Evolutionary conservation across 2,113 vertebrate genomes (phyloP), one percentile per base, ranked within the genome.

Genomic region (Tympanuchus pallidicinctus): DNA sequence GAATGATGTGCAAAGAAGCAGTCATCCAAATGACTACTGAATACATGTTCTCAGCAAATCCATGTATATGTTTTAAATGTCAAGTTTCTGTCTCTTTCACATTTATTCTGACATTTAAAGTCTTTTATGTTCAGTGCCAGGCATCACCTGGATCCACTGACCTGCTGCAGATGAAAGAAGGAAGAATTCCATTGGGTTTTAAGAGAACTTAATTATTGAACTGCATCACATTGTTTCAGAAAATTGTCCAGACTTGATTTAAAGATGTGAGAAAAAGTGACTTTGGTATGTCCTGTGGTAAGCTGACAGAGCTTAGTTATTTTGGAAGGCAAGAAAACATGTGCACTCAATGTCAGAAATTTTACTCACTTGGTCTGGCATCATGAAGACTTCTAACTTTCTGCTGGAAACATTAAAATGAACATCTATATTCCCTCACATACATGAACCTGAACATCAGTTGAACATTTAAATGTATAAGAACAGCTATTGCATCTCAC

Each of bases 41-140:
- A 13, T n/a, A 32, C 0, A 0, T 38, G 5, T 16, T 77, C 73
- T 74, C 42, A 71, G 50, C 56, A 92, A 86, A 63, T 66, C 65
- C 2, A 63, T 19, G 2, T 14, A 15, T 84, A 73, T 88, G n/a
- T 54, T 94, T 93, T 88, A 94, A 93, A 93, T 91, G 71, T 52
- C 54, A 6, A 38, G 25, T 4, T 91, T 69, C 82, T 61, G n/a
- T 57, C 17, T 50, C 40, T 70, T 90, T 76, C 79, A 56, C 64
- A 80, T 73, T 73, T 28, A 66, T 6, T 60, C 28, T 65, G 65
- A 77, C 32, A 71, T 18, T 61, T 48, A 54, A 32, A 82, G 42
- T 24, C 8, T 43, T 82, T 50, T 54, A 21, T 50, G 4, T 57
- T 82, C 73, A 71, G 90, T 34, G 50, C 70, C 69, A 81, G 60